Percentiles rank a stretch among this genome's conserved stretches.
These are phyloP conservation scores for Campaea margaritaria DNA, from an alignment of 2,888 invertebrate species.

Conservation along the genomic window DNA sequence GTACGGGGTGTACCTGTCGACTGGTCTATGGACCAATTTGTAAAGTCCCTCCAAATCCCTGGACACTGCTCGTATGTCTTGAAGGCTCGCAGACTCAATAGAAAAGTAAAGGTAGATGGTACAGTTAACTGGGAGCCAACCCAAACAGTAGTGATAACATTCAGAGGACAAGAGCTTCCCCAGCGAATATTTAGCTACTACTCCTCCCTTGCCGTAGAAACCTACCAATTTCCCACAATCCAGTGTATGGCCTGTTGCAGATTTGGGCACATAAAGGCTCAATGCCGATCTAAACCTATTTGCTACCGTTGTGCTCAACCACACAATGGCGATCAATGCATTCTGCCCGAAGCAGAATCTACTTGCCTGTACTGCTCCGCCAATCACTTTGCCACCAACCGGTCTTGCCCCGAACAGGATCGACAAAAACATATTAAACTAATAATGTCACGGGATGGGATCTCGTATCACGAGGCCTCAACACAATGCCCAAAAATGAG, in stretches of 20 bases:
- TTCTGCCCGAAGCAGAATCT: conserved; percentile 2
- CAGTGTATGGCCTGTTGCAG: conserved; percentile 35
- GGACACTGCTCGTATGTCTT: no score
- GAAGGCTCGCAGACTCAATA: no score
- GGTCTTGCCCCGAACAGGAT: conserved; percentile 32
- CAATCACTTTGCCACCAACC: conserved; percentile 29
- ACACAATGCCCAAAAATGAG: not conserved
- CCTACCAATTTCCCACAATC: conserved; percentile 4
- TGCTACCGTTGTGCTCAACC: conserved; percentile 36
- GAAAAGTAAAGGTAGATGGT: no score
- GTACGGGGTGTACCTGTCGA: no score
- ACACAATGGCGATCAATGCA: conserved; percentile 34
- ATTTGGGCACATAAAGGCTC: conserved; percentile 38
- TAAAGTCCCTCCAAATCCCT: no score
- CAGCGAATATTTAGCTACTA: conserved; percentile 3
- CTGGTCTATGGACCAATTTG: no score
- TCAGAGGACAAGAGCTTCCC: conserved; percentile 10
- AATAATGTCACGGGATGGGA: conserved; percentile 34
- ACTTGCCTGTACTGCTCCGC: conserved; percentile 33
- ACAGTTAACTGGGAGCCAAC: conserved; percentile 10
- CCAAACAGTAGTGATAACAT: conserved; percentile 15
- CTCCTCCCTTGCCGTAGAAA: conserved; percentile 6
- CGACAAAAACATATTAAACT: conserved; percentile 39
- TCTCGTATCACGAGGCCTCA: conserved; percentile 36
- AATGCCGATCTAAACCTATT: conserved; percentile 39